phyloP scores from a whole-genome alignment of 2,797 vertebrate species.

The Morus bassanus region DNA sequence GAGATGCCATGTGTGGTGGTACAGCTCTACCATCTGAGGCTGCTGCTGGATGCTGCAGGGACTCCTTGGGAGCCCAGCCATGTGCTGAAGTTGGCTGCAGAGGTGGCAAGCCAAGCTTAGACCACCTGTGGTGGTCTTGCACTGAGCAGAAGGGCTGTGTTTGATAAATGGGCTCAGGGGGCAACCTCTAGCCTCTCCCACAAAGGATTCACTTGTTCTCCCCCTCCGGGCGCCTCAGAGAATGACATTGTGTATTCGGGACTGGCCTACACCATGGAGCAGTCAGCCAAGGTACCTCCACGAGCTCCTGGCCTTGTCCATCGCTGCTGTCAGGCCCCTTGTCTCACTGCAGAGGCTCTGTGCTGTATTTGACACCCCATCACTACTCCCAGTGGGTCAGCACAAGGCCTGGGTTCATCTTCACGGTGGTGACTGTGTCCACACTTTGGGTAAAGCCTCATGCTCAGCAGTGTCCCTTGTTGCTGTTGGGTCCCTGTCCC shows the following conservation, averaged over 20 bases:
- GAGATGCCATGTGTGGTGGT: background rate
- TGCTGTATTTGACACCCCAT: background rate
- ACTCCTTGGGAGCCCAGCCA: background rate
- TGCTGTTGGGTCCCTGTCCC: background rate
- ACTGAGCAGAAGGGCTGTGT: background rate
- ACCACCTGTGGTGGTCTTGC: background rate
- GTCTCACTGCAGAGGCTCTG: background rate
- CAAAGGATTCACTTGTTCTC: background rate
- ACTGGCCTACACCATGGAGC: constrained; percentile 82
- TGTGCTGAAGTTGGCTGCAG: background rate
- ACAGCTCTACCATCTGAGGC: background rate
- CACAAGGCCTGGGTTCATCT: background rate
- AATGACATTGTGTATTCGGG: constrained; percentile 79
- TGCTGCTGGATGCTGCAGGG: background rate
- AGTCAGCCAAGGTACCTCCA: constrained; percentile 76
- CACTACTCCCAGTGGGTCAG: background rate
- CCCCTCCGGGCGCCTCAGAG: background rate
- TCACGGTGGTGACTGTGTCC: background rate
- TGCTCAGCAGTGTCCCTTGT: background rate
- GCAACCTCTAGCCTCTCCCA: background rate
- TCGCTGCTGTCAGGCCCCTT: background rate
- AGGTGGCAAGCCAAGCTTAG: background rate
- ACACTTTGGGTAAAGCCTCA: accelerated
- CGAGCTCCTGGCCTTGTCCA: background rate
- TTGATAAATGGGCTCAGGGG: background rate